Evolutionary conservation across 2,888 invertebrate species (phyloP).

Genomic region (Ligdia adustata): DNA sequence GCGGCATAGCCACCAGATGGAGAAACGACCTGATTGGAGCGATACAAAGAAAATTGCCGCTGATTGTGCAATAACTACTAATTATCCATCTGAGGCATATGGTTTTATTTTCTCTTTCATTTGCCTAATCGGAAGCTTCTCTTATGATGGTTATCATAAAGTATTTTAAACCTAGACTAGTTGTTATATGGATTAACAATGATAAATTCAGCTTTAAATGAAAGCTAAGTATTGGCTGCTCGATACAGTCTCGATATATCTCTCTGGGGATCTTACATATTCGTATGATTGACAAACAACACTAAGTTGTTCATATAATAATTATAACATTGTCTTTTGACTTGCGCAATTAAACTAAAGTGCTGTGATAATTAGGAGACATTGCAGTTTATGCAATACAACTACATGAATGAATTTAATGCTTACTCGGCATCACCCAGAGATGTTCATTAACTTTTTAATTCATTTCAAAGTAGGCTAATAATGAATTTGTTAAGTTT

Average conservation of each 20-base stretch:
- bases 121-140: conserved; percentile 12
- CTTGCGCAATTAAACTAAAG: conserved; percentile 68
- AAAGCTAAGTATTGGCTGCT: conserved; percentile 52
- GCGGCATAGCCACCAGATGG: neutral
- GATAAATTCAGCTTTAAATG: conserved; percentile 35
- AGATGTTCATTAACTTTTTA: conserved; percentile 52
- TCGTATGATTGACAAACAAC: conserved; percentile 18
- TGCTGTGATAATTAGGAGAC: conserved; percentile 74
- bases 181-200: conserved; percentile 18
- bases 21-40: neutral
- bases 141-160: neutral
- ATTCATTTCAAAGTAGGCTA: conserved; percentile 45
- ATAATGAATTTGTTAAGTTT: conserved; percentile 16
- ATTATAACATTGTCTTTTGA: conserved; percentile 49
- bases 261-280: conserved; percentile 55
- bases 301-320: neutral
- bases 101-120: neutral
- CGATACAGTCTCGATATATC: conserved; percentile 48
- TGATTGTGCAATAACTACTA: conserved; percentile 9
- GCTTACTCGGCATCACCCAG: conserved; percentile 44
- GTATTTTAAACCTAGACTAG: conserved; percentile 28
- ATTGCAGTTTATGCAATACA: conserved; percentile 55
- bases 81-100: conserved; percentile 1
- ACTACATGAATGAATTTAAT: conserved; percentile 31
- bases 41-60: conserved; percentile 3